A percentile compares a stretch with the other conserved stretches of the same genome.
Evolutionary conservation across 2,888 invertebrate genomes (phyloP).

Genomic region (Empis stercorea): DNA sequence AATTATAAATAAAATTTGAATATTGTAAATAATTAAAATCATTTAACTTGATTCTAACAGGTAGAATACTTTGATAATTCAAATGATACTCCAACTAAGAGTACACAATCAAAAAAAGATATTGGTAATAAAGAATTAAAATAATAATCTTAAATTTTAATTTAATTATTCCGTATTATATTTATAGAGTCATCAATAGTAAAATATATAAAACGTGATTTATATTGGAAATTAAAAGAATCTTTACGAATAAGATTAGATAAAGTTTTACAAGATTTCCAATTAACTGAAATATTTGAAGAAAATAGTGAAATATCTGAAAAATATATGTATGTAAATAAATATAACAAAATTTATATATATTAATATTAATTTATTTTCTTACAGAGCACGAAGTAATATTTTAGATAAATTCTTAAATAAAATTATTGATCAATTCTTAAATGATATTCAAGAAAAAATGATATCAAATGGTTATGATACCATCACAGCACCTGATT

Average conservation of each 20-base stretch:
- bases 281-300: constrained; percentile 8
- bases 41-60: constrained; percentile 1
- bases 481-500: constrained; percentile 2
- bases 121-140: constrained; percentile 6
- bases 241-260: constrained; percentile 8
- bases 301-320: constrained; percentile 7
- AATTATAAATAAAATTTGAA: neutral
- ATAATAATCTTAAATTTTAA: neutral
- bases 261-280: constrained; percentile 9
- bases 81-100: constrained; percentile 1
- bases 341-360: neutral
- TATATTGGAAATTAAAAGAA: constrained; percentile 9
- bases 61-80: constrained; percentile 6
- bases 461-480: neutral
- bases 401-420: neutral
- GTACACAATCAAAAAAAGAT: neutral
- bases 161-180: neutral
- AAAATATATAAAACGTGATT: constrained; percentile 9
- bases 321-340: constrained; percentile 8
- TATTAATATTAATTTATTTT: neutral
- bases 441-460: neutral
- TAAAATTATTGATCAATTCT: constrained; percentile 2
- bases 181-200: constrained; percentile 8
- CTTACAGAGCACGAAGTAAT: neutral
- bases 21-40: neutral